phyloP scores from a whole-genome alignment of 2,888 invertebrate species.

The Sphaerophoria rueppellii region DNA sequence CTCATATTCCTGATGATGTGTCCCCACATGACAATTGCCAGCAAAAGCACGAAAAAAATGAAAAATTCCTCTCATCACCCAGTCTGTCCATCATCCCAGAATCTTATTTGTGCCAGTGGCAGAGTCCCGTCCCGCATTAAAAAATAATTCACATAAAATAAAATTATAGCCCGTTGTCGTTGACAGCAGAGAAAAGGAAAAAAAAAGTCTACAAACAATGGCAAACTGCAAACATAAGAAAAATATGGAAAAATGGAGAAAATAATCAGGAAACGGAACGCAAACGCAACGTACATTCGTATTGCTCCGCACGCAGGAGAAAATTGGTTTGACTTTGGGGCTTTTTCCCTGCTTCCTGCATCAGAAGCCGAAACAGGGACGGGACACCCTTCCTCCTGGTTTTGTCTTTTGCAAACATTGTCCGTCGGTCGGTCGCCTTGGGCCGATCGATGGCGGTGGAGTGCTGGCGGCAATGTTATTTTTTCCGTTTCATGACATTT shows the following conservation, averaged over 20 bases:
- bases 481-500: constrained; percentile 68
- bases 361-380: not conserved
- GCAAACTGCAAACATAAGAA: constrained; percentile 24
- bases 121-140: constrained; percentile 42
- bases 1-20: constrained; percentile 16
- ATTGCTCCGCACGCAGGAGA: constrained; percentile 31
- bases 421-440: not conserved
- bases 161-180: constrained; percentile 67
- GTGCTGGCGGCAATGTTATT: constrained; percentile 63
- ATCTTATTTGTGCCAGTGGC: constrained; percentile 28
- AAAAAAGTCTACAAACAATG: constrained; percentile 45
- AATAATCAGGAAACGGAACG: constrained; percentile 62
- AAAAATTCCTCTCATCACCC: constrained; percentile 27
- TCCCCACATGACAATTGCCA: constrained; percentile 14
- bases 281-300: constrained; percentile 22
- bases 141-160: constrained; percentile 63
- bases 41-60: constrained; percentile 13
- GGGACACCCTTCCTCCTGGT: not conserved
- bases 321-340: constrained; percentile 52
- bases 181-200: constrained; percentile 22
- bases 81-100: constrained; percentile 63
- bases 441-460: constrained; percentile 12
- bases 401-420: not conserved
- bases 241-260: constrained; percentile 13
- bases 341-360: constrained; percentile 49